phyloP scores from a whole-genome alignment of 2,888 invertebrate genomes.

The Eupithecia vulgata region DNA sequence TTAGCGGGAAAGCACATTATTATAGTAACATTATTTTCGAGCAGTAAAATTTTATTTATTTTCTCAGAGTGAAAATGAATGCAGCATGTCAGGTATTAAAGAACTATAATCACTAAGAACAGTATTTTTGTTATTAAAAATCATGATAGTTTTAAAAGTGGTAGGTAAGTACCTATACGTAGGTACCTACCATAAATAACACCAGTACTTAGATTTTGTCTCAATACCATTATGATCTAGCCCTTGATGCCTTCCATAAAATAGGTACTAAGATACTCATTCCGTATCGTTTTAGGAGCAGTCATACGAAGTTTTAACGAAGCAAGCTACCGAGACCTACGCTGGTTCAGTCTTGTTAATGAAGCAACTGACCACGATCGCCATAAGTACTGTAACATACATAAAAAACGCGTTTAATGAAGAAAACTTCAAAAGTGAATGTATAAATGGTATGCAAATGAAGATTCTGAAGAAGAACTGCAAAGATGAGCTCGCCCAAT shows the following conservation, averaged over 20 bases:
- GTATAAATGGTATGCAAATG: constrained; percentile 61
- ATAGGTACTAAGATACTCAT: neutral
- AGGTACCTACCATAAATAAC: neutral
- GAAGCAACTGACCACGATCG: constrained; percentile 71
- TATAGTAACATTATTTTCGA: neutral
- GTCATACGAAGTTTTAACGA: constrained; percentile 61
- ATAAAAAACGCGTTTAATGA: constrained; percentile 65
- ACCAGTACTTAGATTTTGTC: neutral
- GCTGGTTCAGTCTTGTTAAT: constrained; percentile 71
- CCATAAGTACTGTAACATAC: constrained; percentile 69
- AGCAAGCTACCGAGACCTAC: constrained; percentile 65
- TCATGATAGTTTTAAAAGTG: neutral
- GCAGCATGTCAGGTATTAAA: neutral
- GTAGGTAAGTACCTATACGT: neutral
- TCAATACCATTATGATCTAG: neutral
- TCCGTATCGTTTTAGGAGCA: constrained; percentile 51
- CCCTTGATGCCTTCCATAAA: neutral
- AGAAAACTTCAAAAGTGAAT: constrained; percentile 61
- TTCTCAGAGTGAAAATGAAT: neutral
- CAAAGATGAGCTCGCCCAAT: constrained; percentile 66
- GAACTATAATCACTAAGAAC: constrained; percentile 50
- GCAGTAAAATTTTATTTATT: neutral
- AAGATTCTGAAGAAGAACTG: constrained; percentile 67
- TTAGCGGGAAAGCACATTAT: constrained; percentile 11
- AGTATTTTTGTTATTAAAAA: neutral